Evolutionary conservation across 2,888 invertebrate species (phyloP).

Genomic region (Drosophila imparisetae): DNA sequence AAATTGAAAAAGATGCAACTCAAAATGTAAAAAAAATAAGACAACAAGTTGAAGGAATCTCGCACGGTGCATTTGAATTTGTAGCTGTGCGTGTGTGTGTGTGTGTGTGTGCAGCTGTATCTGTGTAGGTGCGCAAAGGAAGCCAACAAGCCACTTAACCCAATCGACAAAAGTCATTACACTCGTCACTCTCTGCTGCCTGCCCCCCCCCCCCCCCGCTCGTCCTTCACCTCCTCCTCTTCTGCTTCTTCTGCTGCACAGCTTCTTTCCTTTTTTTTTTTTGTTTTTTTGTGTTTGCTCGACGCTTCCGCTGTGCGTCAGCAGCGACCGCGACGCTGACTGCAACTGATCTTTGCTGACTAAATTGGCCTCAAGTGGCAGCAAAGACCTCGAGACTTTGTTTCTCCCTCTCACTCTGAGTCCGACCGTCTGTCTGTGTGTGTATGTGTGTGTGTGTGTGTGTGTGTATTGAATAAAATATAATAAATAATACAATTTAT

Average conservation of each 20-base stretch:
- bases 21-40: conserved; percentile 23
- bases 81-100: conserved; percentile 32
- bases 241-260: conserved; percentile 1
- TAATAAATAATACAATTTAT: conserved; percentile 81
- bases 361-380: conserved; percentile 72
- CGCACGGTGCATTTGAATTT: conserved; percentile 65
- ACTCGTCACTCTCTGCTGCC: conserved; percentile 77
- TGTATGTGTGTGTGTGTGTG: neutral
- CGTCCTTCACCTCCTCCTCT: neutral
- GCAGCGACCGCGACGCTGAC: conserved; percentile 32
- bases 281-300: conserved; percentile 9
- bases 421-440: neutral
- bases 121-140: conserved; percentile 68
- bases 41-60: conserved; percentile 53
- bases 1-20: conserved; percentile 78
- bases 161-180: conserved; percentile 84
- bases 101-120: conserved; percentile 34
- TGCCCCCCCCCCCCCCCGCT: neutral
- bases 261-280: conserved; percentile 26
- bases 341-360: conserved; percentile 54
- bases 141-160: conserved; percentile 83
- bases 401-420: neutral
- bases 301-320: conserved; percentile 72
- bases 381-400: conserved; percentile 14
- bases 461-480: conserved; percentile 68